phyloP scores from a whole-genome alignment of 2,113 vertebrate species.

The Hypocryptadius cinnamomeus region DNA sequence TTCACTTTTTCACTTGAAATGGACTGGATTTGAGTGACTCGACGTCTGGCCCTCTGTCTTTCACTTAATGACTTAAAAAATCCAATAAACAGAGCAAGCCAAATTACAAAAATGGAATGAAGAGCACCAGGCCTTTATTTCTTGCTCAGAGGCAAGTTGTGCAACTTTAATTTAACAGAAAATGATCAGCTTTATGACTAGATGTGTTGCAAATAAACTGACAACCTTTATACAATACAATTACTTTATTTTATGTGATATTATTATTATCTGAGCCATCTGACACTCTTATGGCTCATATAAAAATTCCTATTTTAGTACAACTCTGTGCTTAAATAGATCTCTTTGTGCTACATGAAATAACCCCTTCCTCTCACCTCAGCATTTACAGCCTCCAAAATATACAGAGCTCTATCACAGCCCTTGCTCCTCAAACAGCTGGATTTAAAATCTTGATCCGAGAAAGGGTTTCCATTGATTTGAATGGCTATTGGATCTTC shows the following conservation, averaged over 20 bases:
- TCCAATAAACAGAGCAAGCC: not conserved
- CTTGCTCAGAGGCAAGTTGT: slow-evolving; percentile 30
- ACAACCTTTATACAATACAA: slow-evolving; percentile 33
- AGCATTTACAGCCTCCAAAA: not conserved
- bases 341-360: not conserved
- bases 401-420: not conserved
- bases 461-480: not conserved
- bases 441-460: not conserved
- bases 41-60: not conserved
- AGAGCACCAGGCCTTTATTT: not conserved
- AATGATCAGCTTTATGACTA: slow-evolving; percentile 27
- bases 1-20: not conserved
- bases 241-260: slow-evolving; percentile 42
- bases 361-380: not conserved
- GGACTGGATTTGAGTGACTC: not conserved
- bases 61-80: slow-evolving; percentile 3
- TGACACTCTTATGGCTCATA: slow-evolving; percentile 42
- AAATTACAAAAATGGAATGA: slow-evolving; percentile 28
- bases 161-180: slow-evolving; percentile 42
- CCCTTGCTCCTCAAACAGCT: not conserved
- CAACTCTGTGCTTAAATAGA: not conserved
- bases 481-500: not conserved
- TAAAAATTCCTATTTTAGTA: slow-evolving; percentile 23
- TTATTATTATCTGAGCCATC: slow-evolving; percentile 57
- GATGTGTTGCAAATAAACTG: slow-evolving; percentile 44